Evolutionary conservation across 1,140 invertebrate genomes (phyloP).

Genomic region (Megathymus violae): DNA sequence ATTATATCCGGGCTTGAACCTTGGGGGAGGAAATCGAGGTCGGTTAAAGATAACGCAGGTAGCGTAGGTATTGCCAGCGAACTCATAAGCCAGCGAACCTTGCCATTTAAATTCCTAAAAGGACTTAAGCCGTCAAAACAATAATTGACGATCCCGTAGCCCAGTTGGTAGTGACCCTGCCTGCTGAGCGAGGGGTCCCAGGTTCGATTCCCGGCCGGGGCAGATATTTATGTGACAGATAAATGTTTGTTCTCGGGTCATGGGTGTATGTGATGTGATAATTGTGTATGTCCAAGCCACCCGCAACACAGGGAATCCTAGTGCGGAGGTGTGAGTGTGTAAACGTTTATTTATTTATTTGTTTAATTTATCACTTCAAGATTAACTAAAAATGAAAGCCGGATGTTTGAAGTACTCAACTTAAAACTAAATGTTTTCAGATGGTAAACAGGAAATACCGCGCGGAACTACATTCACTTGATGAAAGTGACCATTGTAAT

Average conservation of each 20-base stretch:
- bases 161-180: too few species aligned
- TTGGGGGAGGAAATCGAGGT: constrained; percentile 59
- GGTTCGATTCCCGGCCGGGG: too few species aligned
- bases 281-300: too few species aligned
- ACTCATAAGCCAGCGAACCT: constrained; percentile 4
- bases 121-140: too few species aligned
- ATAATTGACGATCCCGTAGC: too few species aligned
- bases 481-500: constrained; percentile 52
- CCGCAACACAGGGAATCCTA: too few species aligned
- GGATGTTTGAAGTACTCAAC: constrained; percentile 54
- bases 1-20: constrained; percentile 54
- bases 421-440: constrained; percentile 30
- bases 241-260: too few species aligned
- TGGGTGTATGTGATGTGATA: too few species aligned
- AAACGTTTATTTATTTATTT: too few species aligned
- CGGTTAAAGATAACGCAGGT: constrained; percentile 50
- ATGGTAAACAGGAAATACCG: constrained; percentile 49
- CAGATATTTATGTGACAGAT: too few species aligned
- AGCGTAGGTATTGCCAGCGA: constrained; percentile 38
- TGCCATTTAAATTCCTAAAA: constrained; percentile 16
- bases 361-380: constrained; percentile 11
- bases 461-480: constrained; percentile 62
- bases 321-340: too few species aligned
- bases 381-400: constrained; percentile 47
- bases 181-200: too few species aligned